Percentiles rank a stretch among this genome's conserved stretches.
phyloP scores from a whole-genome alignment of 2,797 vertebrate genomes.

The Hippocampus kuda region DNA sequence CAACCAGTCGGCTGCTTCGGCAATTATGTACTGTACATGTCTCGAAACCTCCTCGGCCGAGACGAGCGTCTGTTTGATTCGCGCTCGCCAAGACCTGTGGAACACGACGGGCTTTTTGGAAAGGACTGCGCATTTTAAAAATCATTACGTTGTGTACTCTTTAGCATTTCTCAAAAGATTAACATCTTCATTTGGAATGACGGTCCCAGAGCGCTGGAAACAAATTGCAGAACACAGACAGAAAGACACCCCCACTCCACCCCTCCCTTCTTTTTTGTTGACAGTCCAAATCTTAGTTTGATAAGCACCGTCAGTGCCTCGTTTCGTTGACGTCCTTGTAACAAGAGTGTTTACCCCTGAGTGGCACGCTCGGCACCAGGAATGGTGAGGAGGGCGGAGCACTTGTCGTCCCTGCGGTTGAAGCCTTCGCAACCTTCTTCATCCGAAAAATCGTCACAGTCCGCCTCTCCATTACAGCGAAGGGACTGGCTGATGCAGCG shows the following conservation, averaged over 20 bases:
- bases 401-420: conserved; percentile 53
- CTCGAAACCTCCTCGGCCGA: neutral
- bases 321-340: neutral
- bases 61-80: neutral
- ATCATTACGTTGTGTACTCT: no score
- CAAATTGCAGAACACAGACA: neutral
- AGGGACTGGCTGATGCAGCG: conserved; percentile 79
- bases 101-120: neutral
- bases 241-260: neutral
- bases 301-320: neutral
- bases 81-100: neutral
- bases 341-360: conserved; percentile 66
- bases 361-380: conserved; percentile 71
- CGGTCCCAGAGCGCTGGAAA: neutral
- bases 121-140: neutral
- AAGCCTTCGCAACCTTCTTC: conserved; percentile 68
- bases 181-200: neutral
- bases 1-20: neutral
- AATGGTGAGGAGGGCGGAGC: conserved; percentile 64
- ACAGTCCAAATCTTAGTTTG: neutral
- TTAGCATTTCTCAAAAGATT: no score
- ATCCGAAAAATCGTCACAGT: conserved; percentile 78
- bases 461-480: conserved; percentile 76
- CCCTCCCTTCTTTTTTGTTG: no score
- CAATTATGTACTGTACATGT: neutral